phyloP scores from a whole-genome alignment of 2,113 vertebrate species.

The Anthoscopus minutus region DNA sequence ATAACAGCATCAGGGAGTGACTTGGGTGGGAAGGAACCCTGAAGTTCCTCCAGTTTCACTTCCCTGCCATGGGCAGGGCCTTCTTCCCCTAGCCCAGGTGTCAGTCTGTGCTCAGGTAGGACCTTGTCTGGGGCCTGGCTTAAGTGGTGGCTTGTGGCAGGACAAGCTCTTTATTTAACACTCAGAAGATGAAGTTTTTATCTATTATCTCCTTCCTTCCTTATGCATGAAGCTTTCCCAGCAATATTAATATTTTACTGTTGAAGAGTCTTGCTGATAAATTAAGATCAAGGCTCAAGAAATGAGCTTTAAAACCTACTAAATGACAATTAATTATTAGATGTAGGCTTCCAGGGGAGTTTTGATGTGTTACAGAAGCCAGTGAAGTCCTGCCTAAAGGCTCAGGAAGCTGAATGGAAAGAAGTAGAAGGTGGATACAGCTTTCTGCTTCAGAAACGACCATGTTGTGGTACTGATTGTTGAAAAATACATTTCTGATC shows the following conservation, averaged over 20 bases:
- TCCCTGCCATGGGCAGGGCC: neutral
- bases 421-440: neutral
- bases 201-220: neutral
- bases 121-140: neutral
- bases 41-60: neutral
- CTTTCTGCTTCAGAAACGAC: neutral
- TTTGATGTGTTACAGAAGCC: neutral
- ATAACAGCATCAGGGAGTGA: neutral
- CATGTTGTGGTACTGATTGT: neutral
- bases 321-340: neutral
- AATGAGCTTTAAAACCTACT: neutral
- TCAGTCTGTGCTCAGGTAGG: neutral
- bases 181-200: neutral
- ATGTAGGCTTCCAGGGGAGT: neutral
- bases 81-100: neutral
- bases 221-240: neutral
- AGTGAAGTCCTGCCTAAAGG: neutral
- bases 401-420: neutral
- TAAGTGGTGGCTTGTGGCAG: neutral
- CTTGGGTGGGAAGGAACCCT: neutral
- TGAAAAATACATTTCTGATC: neutral
- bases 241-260: neutral
- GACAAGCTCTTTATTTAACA: neutral
- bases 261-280: neutral
- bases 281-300: neutral